These are phyloP conservation scores for Pituophis catenifer DNA, from an alignment of 2,113 vertebrate genomes.

Conservation along the genomic window DNA sequence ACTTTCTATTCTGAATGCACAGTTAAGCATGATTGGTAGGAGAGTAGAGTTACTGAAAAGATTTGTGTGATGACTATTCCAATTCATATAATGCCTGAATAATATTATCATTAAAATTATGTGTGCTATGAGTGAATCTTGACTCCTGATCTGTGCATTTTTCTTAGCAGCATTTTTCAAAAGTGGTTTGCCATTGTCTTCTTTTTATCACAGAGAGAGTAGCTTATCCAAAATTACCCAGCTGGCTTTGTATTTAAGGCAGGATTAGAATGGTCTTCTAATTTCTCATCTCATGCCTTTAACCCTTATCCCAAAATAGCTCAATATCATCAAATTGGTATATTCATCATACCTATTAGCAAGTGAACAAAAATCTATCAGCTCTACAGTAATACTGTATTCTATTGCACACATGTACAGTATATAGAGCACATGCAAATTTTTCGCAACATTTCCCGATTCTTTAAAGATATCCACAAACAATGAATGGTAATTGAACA, in stretches of 20 bases:
- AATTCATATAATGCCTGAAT: not conserved
- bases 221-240: not conserved
- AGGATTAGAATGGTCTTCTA: not conserved
- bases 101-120: not conserved
- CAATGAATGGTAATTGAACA: not conserved
- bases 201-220: not conserved
- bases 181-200: not conserved
- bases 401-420: not conserved
- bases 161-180: not conserved
- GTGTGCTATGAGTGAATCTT: not conserved
- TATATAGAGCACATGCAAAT: not conserved
- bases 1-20: not conserved
- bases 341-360: not conserved
- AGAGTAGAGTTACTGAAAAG: not conserved
- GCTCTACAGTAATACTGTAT: not conserved
- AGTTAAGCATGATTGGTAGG: not conserved
- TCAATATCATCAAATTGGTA: not conserved
- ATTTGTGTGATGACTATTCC: not conserved
- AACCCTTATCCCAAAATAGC: not conserved
- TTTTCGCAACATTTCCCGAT: not conserved
- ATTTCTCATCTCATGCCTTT: not conserved
- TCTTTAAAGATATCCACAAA: not conserved
- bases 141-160: not conserved
- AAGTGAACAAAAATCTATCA: not conserved
- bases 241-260: not conserved